These are phyloP conservation scores for Daktulosphaira vitifoliae DNA, from an alignment of 1,140 invertebrate species.

Conservation along the genomic window DNA sequence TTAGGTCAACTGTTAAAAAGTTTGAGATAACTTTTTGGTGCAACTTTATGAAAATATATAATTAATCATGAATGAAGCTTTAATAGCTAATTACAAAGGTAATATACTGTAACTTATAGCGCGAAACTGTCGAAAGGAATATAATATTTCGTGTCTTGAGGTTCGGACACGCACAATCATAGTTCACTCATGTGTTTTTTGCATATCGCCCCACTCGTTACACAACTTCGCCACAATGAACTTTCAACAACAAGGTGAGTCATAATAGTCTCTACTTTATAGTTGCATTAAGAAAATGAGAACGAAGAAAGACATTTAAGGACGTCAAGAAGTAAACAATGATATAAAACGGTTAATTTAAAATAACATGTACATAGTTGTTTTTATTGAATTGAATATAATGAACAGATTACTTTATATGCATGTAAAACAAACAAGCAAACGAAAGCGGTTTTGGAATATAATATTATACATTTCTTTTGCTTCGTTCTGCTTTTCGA, in stretches of 20 bases:
- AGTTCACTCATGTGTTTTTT: no score
- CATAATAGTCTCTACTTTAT: slow-evolving; percentile 26
- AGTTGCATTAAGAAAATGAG: slow-evolving; percentile 20
- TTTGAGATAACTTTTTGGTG: no score
- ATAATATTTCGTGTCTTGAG: slow-evolving; percentile 24
- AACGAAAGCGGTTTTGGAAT: background rate
- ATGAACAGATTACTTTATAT: background rate
- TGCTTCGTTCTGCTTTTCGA: no score
- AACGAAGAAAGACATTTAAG: background rate
- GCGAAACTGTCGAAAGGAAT: slow-evolving; percentile 10
- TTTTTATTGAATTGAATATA: slow-evolving; percentile 21
- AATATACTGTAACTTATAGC: slow-evolving; percentile 1
- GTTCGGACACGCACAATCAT: slow-evolving; percentile 20
- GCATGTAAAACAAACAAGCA: slow-evolving; percentile 20
- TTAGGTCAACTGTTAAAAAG: no score
- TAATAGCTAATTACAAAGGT: background rate
- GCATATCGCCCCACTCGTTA: background rate
- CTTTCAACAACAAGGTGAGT: slow-evolving; percentile 23
- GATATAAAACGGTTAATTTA: slow-evolving; percentile 3
- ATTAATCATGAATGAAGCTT: no score
- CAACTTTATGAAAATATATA: no score
- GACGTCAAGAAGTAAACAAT: slow-evolving; percentile 3
- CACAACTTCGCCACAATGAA: slow-evolving; percentile 7
- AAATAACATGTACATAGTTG: slow-evolving; percentile 22
- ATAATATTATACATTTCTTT: background rate